Evolutionary conservation across 2,113 vertebrate genomes (phyloP), one percentile per base, ranked within the genome.

Genomic region (Macaca fascicularis): DNA sequence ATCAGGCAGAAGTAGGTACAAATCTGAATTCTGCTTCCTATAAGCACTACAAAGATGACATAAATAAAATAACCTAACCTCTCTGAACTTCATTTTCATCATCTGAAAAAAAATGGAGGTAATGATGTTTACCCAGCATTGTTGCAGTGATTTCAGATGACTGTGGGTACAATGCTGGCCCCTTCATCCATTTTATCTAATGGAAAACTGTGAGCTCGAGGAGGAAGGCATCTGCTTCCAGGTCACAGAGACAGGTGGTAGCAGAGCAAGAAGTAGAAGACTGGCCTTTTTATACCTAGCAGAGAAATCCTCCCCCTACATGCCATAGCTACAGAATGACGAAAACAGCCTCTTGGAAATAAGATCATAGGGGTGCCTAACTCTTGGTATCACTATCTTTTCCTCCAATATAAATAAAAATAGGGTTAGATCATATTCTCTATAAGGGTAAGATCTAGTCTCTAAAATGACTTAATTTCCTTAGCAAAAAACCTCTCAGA

Each of bases 381-480:
- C 16, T 64, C 20, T 75, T 35, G 30, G 50, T 25, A 85, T 5
- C 43, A 61, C 6, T 85, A 32, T 52, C 10, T 57, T 48, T 20
- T 69, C 52, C 13, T 82, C 92, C 89, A 97, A 96, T 88, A 76
- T 23, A 55, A 97, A 98, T 95, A 97, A 94, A 98, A 96, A 96
- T 13, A 93, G 90, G 87, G 91, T 98, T 92, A 98, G 91, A 97
- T 98, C 93, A 85, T 94, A 88, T 64, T 64, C 27, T 64, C 61
- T 30, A 5, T 64, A 91, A 72, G 8, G 17, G 17, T 97, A 97
- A 97, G 94, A 97, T 97, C 89, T 98, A 81, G 92, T 98, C 81
- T 97, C 97, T 94, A 45, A 12, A 0, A 92, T 97, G 90, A 98
- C 81, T 98, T 97, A 95, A 93, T 97, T 93, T 92, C 94, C 94